Percentiles rank a stretch among this genome's conserved stretches.
These are phyloP conservation scores for Trachymyrmex cornetzi DNA, from an alignment of 1,140 invertebrate genomes.

Conservation along the genomic window DNA sequence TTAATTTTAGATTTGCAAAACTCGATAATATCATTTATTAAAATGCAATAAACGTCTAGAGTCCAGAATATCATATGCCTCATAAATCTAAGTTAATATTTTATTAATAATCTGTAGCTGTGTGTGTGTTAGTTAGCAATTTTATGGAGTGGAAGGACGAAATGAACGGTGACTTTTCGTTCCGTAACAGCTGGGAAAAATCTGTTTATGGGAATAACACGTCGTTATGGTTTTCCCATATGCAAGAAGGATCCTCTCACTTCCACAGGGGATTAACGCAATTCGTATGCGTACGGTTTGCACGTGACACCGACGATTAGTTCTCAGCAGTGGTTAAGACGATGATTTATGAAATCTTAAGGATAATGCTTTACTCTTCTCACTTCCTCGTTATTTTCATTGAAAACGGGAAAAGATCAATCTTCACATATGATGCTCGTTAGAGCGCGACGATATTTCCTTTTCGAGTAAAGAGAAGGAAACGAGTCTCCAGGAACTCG, in stretches of 20 bases:
- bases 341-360: conserved; percentile 50
- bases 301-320: conserved; percentile 57
- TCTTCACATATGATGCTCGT: conserved; percentile 24
- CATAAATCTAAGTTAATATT: conserved; percentile 12
- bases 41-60: neutral
- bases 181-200: conserved; percentile 48
- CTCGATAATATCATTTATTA: conserved; percentile 64
- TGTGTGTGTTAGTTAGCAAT: neutral
- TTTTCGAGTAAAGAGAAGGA: neutral
- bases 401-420: conserved; percentile 17
- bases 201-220: conserved; percentile 43
- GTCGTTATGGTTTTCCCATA: conserved; percentile 28
- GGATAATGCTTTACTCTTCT: neutral
- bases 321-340: conserved; percentile 37
- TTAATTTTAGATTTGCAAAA: conserved; percentile 76
- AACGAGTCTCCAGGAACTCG: neutral
- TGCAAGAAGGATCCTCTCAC: conserved; percentile 12
- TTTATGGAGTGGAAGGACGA: neutral
- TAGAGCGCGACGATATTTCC: neutral
- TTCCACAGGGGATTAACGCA: conserved; percentile 73
- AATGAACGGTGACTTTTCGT: neutral
- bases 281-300: conserved; percentile 54
- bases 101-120: neutral
- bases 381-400: conserved; percentile 43
- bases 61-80: neutral